Conservation (phyloP, 1,140 invertebrate genomes). For the Heliconius eleuchia region DNA sequence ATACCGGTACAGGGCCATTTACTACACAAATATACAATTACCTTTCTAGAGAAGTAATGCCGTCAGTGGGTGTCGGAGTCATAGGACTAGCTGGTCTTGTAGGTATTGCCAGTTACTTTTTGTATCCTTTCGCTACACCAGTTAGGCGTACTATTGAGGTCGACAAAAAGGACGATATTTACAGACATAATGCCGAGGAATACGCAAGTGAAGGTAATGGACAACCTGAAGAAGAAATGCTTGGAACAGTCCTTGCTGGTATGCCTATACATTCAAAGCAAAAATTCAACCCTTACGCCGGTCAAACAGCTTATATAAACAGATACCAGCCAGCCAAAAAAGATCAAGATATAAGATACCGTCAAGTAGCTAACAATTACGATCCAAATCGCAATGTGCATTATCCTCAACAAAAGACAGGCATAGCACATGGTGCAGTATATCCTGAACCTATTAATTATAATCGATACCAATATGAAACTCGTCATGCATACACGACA, state of each 20-base stretch:
- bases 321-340: slow-evolving; percentile 70
- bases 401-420: slow-evolving; percentile 77
- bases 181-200: slow-evolving; percentile 84
- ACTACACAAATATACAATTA: slow-evolving; percentile 90
- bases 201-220: slow-evolving; percentile 84
- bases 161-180: slow-evolving; percentile 83
- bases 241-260: slow-evolving; percentile 87
- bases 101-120: slow-evolving; percentile 88
- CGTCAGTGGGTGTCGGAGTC: slow-evolving; percentile 88
- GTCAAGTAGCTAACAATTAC: slow-evolving; percentile 69
- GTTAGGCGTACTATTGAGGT: slow-evolving; percentile 85
- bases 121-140: slow-evolving; percentile 87
- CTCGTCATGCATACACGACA: slow-evolving; percentile 67
- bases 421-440: slow-evolving; percentile 74
- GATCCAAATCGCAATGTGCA: slow-evolving; percentile 66
- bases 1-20: slow-evolving; percentile 81
- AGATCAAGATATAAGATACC: slow-evolving; percentile 75
- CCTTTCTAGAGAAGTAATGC: slow-evolving; percentile 89
- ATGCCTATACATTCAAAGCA: slow-evolving; percentile 83
- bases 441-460: slow-evolving; percentile 74
- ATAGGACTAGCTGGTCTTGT: slow-evolving; percentile 87
- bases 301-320: slow-evolving; percentile 65
- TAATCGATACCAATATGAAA: slow-evolving; percentile 67
- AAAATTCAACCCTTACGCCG: slow-evolving; percentile 75
- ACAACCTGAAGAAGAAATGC: slow-evolving; percentile 87